Evolutionary conservation across 2,888 invertebrate genomes (phyloP).

Genomic region (Ischnura elegans): DNA sequence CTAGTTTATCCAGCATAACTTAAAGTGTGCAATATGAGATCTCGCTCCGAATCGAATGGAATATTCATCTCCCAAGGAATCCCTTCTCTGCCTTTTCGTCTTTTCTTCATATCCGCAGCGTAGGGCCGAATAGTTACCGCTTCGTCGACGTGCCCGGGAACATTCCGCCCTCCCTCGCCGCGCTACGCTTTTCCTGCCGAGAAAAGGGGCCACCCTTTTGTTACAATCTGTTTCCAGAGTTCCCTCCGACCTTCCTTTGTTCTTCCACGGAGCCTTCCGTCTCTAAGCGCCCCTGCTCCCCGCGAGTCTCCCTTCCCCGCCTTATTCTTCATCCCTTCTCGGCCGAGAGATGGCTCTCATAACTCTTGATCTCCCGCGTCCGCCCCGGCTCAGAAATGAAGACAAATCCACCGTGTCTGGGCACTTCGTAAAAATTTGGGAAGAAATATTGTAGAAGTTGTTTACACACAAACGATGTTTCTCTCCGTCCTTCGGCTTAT

Average conservation of each 20-base stretch:
- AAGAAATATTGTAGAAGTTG: conserved; percentile 62
- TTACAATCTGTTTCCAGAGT: conserved; percentile 41
- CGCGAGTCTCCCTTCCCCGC: background rate
- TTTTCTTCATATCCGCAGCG: background rate
- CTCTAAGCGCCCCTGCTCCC: background rate
- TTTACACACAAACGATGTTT: conserved; percentile 58
- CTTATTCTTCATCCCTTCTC: conserved; percentile 38
- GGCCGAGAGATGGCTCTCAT: conserved; percentile 64
- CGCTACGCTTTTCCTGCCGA: background rate
- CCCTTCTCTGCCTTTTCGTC: background rate
- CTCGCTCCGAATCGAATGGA: background rate
- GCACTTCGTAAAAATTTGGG: conserved; percentile 67
- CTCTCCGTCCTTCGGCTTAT: background rate
- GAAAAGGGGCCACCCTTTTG: background rate
- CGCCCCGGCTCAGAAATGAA: conserved; percentile 57
- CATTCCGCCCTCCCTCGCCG: background rate
- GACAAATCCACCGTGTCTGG: conserved; percentile 59
- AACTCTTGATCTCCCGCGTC: conserved; percentile 61
- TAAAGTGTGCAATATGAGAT: background rate
- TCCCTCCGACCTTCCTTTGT: background rate
- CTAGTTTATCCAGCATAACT: background rate
- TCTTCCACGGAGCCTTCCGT: background rate
- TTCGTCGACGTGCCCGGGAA: no score
- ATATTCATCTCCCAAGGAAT: background rate
- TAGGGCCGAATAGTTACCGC: background rate